These are phyloP conservation scores for Sakesphorus luctuosus DNA, from an alignment of 2,113 vertebrate species.

Conservation along the genomic window DNA sequence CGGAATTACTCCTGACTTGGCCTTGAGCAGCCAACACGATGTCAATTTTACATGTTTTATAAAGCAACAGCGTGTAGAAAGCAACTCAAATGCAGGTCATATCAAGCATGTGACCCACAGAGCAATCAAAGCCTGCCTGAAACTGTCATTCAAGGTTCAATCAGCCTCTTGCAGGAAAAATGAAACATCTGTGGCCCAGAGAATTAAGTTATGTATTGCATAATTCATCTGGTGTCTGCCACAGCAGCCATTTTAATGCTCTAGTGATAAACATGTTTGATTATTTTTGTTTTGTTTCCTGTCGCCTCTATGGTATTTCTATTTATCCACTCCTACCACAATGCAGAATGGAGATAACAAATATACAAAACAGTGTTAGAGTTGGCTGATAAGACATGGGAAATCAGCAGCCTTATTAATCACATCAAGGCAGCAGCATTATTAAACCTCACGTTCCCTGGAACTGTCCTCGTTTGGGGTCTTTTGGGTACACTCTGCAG, in stretches of 20 bases:
- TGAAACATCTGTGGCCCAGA: constrained; percentile 70
- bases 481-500: not conserved
- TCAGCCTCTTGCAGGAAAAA: constrained; percentile 59
- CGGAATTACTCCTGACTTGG: constrained; percentile 31
- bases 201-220: constrained; percentile 65
- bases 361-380: not conserved
- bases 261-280: constrained; percentile 44
- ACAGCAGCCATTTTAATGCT: constrained; percentile 54
- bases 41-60: constrained; percentile 64
- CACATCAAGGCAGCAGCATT: not conserved
- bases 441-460: not conserved
- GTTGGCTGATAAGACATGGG: constrained; percentile 34
- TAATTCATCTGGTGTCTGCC: constrained; percentile 72
- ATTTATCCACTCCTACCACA: constrained; percentile 52
- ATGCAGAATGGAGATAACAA: constrained; percentile 30
- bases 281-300: constrained; percentile 69
- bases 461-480: not conserved
- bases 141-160: constrained; percentile 71
- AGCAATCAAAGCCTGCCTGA: constrained; percentile 69
- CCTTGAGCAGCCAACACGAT: constrained; percentile 53
- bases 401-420: constrained; percentile 53
- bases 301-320: constrained; percentile 58
- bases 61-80: constrained; percentile 58
- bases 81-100: constrained; percentile 70
- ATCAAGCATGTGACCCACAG: constrained; percentile 56